Evolutionary conservation across 1,140 invertebrate species (phyloP).

Genomic region (Bicyclus anynana): DNA sequence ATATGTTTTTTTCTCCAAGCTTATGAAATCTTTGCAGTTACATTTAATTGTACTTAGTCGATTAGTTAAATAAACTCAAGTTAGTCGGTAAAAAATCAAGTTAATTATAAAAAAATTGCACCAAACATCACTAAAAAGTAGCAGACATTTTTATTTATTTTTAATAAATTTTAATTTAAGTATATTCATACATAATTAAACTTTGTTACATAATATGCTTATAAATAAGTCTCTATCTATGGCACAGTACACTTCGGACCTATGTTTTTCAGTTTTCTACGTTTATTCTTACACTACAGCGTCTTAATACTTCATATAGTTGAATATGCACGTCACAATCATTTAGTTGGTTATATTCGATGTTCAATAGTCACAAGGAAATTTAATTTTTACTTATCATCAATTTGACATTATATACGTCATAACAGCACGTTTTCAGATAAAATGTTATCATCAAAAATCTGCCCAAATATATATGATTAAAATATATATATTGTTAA

Average conservation of each 20-base stretch:
- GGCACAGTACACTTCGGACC: conserved; percentile 15
- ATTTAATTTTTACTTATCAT: no score
- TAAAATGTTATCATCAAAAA: no score
- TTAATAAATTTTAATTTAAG: neutral
- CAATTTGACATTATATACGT: no score
- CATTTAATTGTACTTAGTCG: conserved; percentile 10
- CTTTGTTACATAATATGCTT: conserved; percentile 18
- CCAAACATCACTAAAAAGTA: conserved; percentile 22
- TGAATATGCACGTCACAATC: no score
- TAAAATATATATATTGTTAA: no score
- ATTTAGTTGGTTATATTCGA: no score
- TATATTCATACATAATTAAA: conserved; percentile 2
- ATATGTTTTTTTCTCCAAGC: neutral
- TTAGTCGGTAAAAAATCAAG: conserved; percentile 21
- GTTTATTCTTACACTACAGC: neutral
- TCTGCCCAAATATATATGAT: no score
- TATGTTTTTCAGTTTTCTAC: conserved; percentile 6
- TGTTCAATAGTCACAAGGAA: no score
- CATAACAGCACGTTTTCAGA: no score
- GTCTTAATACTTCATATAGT: no score
- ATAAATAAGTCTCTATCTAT: conserved; percentile 9
- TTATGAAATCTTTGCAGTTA: conserved; percentile 20
- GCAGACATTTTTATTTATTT: neutral
- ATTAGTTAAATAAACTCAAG: conserved; percentile 9
- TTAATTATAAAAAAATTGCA: conserved; percentile 10